A percentile compares a stretch with the other conserved stretches of the same genome.
Evolutionary conservation across 2,888 invertebrate genomes (phyloP).

Genomic region (Dasypogon diadema): DNA sequence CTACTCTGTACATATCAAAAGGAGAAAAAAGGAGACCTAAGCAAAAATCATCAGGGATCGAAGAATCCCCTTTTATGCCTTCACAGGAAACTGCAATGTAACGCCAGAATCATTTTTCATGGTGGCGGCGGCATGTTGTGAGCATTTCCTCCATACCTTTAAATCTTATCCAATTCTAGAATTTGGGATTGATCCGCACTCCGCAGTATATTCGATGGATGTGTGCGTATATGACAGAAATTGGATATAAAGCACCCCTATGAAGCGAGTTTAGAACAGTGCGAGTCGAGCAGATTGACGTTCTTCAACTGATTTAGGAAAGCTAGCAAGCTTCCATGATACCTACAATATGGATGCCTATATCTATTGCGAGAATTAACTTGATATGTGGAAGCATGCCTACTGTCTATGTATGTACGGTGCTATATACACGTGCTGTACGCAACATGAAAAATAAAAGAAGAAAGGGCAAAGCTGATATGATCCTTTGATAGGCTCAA

Average conservation of each 20-base stretch:
- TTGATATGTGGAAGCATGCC: slow-evolving; percentile 7
- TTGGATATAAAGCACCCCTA: slow-evolving; percentile 29
- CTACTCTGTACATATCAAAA: not conserved
- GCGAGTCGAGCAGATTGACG: slow-evolving; percentile 29
- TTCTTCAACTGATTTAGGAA: not conserved
- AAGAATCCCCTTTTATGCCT: slow-evolving; percentile 36
- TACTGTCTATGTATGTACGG: not conserved
- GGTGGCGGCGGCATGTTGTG: slow-evolving; percentile 48
- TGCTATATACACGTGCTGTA: not conserved
- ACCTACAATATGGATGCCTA: not conserved
- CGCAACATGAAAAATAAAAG: not conserved
- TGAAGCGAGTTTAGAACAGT: slow-evolving; percentile 2
- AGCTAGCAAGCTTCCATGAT: not conserved
- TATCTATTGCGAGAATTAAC: slow-evolving; percentile 22
- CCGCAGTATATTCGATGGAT: slow-evolving; percentile 1
- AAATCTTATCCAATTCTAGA: slow-evolving; percentile 17
- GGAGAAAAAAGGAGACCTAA: not conserved
- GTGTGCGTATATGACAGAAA: slow-evolving; percentile 23
- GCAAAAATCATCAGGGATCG: not conserved
- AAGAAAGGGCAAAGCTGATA: slow-evolving; percentile 9
- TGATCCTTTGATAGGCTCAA: slow-evolving; percentile 48
- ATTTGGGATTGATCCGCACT: slow-evolving; percentile 40
- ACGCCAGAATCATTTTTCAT: slow-evolving; percentile 56
- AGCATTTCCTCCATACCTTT: slow-evolving; percentile 33
- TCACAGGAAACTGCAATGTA: slow-evolving; percentile 51